These are phyloP conservation scores for Scotopteryx bipunctaria DNA, from an alignment of 2,888 invertebrate genomes.

Conservation along the genomic window DNA sequence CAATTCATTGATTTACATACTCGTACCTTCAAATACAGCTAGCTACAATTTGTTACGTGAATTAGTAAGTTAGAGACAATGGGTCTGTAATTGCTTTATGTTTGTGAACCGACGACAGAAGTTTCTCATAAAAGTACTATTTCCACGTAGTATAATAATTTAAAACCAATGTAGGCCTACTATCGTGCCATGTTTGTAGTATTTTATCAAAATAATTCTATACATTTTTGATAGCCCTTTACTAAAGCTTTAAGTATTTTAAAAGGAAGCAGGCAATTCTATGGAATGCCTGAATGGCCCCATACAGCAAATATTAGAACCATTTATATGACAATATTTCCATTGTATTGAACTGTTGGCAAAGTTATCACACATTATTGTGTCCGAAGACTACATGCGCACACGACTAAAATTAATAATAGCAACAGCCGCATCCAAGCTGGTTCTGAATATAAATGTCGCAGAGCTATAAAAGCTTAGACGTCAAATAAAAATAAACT, in stretches of 20 bases:
- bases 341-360: constrained; percentile 46
- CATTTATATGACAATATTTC: constrained; percentile 51
- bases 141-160: no score
- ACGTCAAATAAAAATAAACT: not conserved
- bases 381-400: constrained; percentile 38
- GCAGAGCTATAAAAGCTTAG: constrained; percentile 27
- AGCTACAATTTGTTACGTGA: constrained; percentile 37
- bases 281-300: constrained; percentile 9
- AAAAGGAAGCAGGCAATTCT: constrained; percentile 6
- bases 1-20: constrained; percentile 54
- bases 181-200: no score
- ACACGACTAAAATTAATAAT: constrained; percentile 50
- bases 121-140: not conserved
- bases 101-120: not conserved
- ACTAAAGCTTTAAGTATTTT: not conserved
- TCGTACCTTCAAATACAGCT: constrained; percentile 31
- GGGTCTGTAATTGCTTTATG: not conserved
- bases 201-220: no score
- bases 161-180: no score
- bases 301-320: constrained; percentile 26
- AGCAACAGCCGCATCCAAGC: constrained; percentile 29
- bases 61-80: constrained; percentile 17
- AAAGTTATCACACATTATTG: constrained; percentile 53
- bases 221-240: no score
- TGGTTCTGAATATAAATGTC: constrained; percentile 46